Percentiles rank a stretch among this genome's conserved stretches.
Conservation (phyloP, 2,113 vertebrate species). For the Eidolon helvum region DNA sequence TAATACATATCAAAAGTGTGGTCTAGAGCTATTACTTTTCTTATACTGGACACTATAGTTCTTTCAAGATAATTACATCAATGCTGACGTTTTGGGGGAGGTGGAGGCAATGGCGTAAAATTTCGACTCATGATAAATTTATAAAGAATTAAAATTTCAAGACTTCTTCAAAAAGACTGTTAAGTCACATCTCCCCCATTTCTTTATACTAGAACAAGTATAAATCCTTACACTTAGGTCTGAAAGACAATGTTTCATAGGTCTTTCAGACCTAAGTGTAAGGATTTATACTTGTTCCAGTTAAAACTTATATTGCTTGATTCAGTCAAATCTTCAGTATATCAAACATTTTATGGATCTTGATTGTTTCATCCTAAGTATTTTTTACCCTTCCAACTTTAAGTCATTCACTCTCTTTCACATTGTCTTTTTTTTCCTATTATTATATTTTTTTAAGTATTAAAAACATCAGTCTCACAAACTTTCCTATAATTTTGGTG, state of each 20-base stretch:
- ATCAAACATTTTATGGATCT: background rate
- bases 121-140: background rate
- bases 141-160: conserved; percentile 7
- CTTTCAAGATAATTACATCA: background rate
- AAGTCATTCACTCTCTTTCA: background rate
- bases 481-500: background rate
- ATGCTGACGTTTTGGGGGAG: background rate
- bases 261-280: background rate
- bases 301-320: conserved; percentile 3
- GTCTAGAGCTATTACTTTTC: background rate
- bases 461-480: background rate
- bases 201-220: no score
- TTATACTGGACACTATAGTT: background rate
- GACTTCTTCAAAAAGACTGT: background rate
- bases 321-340: background rate
- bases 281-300: background rate
- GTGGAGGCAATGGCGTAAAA: background rate
- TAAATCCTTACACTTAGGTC: no score
- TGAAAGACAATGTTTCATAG: background rate
- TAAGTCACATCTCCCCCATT: background rate
- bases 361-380: background rate
- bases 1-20: background rate
- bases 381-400: conserved; percentile 32
- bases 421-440: background rate
- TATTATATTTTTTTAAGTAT: background rate